These are phyloP conservation scores for Mesaphorura yosii DNA, from an alignment of 1,140 invertebrate genomes.

Conservation along the genomic window DNA sequence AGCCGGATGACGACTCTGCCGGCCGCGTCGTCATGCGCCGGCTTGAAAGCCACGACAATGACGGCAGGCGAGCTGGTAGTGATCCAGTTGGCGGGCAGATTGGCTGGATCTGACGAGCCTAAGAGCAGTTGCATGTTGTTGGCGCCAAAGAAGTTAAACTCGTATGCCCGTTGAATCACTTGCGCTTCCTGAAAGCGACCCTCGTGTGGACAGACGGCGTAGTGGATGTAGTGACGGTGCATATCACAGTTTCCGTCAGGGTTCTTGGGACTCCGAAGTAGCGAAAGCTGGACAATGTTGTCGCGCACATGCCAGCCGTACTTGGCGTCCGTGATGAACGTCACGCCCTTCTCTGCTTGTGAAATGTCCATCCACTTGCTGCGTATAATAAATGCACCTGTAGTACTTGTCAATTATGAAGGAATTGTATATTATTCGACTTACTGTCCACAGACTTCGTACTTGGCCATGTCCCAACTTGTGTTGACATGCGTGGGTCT, in stretches of 20 bases:
- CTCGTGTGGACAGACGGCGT: constrained; percentile 43
- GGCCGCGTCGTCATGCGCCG: constrained; percentile 27
- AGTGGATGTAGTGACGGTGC: constrained; percentile 40
- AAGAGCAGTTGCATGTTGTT: constrained; percentile 20
- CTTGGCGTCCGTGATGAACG: constrained; percentile 44
- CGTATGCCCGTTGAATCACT: constrained; percentile 19
- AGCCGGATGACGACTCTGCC: constrained; percentile 34
- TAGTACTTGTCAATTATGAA: too few relatives aligned
- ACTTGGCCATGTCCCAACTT: constrained; percentile 46
- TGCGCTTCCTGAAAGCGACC: constrained; percentile 31
- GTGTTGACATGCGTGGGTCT: constrained; percentile 45
- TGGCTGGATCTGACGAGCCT: background rate
- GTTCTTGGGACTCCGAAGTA: constrained; percentile 42
- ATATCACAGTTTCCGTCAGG: constrained; percentile 44
- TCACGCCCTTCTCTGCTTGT: constrained; percentile 42
- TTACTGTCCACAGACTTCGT: constrained; percentile 45
- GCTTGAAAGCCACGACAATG: constrained; percentile 38
- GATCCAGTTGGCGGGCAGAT: constrained; percentile 19
- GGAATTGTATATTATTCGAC: too few relatives aligned
- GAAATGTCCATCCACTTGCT: constrained; percentile 46
- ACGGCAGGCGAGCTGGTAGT: constrained; percentile 31
- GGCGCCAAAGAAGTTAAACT: constrained; percentile 17
- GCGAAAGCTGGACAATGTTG: constrained; percentile 39
- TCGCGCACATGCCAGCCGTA: constrained; percentile 43
- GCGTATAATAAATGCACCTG: too few relatives aligned